A percentile compares a stretch with the other conserved stretches of the same genome.
Conservation (phyloP, 2,888 invertebrate genomes). For the Coleophora flavipennella region DNA sequence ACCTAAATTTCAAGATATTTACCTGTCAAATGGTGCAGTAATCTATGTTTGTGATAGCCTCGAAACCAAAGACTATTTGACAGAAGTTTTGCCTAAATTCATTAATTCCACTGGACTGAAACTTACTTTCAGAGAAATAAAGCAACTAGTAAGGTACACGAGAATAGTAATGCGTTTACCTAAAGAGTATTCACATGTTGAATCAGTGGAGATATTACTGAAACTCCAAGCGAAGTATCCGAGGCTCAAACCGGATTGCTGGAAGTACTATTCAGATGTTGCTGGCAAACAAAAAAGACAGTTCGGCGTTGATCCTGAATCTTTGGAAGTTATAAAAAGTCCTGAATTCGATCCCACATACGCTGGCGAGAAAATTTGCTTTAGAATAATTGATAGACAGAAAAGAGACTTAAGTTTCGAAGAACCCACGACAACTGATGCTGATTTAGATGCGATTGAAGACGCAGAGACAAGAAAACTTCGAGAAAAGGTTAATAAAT, state of each 20-base stretch:
- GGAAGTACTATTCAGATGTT: constrained; percentile 60
- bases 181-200: constrained; percentile 45
- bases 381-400: constrained; percentile 54
- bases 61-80: constrained; percentile 56
- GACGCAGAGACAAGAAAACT: constrained; percentile 25
- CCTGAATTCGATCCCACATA: constrained; percentile 44
- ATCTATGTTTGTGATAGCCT: constrained; percentile 61
- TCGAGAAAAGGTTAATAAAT: constrained; percentile 33
- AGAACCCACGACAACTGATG: constrained; percentile 20
- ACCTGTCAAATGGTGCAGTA: constrained; percentile 57
- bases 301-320: constrained; percentile 58
- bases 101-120: constrained; percentile 51
- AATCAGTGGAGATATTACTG: constrained; percentile 41
- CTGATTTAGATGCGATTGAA: constrained; percentile 10
- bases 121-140: constrained; percentile 46
- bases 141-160: constrained; percentile 48
- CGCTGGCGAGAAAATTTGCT: constrained; percentile 39
- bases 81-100: constrained; percentile 49
- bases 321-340: constrained; percentile 48
- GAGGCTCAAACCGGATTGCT: constrained; percentile 47
- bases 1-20: constrained; percentile 58
- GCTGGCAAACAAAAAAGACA: constrained; percentile 60
- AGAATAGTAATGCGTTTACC: constrained; percentile 51
- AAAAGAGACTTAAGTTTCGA: constrained; percentile 46
- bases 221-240: constrained; percentile 42